Evolutionary conservation across 53 echinoderm and acorn worm species (phyloP).

Genomic region (Apostichopus leukothele): DNA sequence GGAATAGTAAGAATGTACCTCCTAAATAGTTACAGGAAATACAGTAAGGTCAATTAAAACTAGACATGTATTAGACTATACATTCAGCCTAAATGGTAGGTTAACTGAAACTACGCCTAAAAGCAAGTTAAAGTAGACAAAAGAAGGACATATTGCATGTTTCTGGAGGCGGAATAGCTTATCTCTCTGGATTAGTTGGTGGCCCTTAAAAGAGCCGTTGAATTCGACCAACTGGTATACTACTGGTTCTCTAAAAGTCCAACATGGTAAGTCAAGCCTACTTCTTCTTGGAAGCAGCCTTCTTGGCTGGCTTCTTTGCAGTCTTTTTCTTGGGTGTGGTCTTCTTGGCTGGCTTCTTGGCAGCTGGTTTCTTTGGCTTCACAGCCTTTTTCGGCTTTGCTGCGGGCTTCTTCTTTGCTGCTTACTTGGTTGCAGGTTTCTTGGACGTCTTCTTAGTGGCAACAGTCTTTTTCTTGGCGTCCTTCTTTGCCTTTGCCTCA

Average conservation of each 20-base stretch:
- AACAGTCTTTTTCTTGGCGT: conserved; percentile 55
- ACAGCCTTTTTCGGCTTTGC: conserved; percentile 14
- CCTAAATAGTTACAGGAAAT: too few relatives aligned
- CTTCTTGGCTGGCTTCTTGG: not conserved
- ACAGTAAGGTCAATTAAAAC: too few relatives aligned
- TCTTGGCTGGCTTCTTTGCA: conserved; percentile 66
- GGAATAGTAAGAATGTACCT: too few relatives aligned
- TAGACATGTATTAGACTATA: too few relatives aligned
- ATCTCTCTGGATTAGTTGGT: conserved; percentile 78
- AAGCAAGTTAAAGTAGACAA: not conserved
- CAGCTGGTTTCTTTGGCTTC: too few relatives aligned
- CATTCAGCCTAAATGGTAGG: too few relatives aligned
- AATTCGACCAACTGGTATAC: not conserved
- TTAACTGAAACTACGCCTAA: too few relatives aligned
- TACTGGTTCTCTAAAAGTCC: too few relatives aligned
- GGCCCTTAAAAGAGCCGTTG: conserved; percentile 95
- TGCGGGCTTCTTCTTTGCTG: conserved; percentile 45
- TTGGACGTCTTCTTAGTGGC: not conserved
- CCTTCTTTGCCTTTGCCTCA: conserved; percentile 47
- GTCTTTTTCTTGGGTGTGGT: conserved; percentile 60
- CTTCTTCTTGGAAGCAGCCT: conserved; percentile 31
- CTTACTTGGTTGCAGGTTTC: conserved; percentile 55
- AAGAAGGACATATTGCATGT: not conserved
- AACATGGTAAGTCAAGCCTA: not conserved
- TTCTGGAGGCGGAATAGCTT: not conserved